Conservation (phyloP, 1,140 invertebrate species). For the Drosophila oshimai region DNA sequence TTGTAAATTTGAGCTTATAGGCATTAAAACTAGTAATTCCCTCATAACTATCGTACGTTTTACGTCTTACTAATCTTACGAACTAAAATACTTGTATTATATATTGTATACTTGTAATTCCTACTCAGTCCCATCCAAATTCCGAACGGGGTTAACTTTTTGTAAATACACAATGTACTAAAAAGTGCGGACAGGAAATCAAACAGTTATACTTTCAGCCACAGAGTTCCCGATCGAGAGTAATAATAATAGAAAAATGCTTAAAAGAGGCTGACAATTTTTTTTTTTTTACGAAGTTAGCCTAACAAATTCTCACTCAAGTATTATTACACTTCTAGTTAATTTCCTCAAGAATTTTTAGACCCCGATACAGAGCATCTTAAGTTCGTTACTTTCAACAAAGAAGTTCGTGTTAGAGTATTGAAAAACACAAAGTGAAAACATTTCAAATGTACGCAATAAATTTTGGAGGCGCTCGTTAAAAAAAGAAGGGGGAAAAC, state of each 20-base stretch:
- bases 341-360: constrained; percentile 5
- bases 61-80: constrained; percentile 41
- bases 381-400: not conserved
- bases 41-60: constrained; percentile 36
- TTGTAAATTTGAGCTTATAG: constrained; percentile 81
- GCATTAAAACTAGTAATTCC: constrained; percentile 49
- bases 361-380: not conserved
- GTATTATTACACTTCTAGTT: constrained; percentile 14
- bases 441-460: constrained; percentile 73
- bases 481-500: constrained; percentile 31
- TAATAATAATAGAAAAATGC: constrained; percentile 11
- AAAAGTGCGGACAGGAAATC: not conserved
- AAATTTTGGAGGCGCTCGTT: constrained; percentile 49
- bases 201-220: constrained; percentile 17
- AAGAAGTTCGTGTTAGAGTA: constrained; percentile 53
- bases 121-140: constrained; percentile 19
- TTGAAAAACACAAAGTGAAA: constrained; percentile 54
- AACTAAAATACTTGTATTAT: constrained; percentile 39
- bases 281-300: constrained; percentile 7
- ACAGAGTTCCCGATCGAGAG: constrained; percentile 9
- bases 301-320: constrained; percentile 2
- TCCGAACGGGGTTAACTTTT: constrained; percentile 6
- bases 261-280: constrained; percentile 16
- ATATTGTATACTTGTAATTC: constrained; percentile 46
- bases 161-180: constrained; percentile 32